Base-by-base conservation (phyloP, 2,113 vertebrate genomes). In the Anoplopoma fimbria region DNA sequence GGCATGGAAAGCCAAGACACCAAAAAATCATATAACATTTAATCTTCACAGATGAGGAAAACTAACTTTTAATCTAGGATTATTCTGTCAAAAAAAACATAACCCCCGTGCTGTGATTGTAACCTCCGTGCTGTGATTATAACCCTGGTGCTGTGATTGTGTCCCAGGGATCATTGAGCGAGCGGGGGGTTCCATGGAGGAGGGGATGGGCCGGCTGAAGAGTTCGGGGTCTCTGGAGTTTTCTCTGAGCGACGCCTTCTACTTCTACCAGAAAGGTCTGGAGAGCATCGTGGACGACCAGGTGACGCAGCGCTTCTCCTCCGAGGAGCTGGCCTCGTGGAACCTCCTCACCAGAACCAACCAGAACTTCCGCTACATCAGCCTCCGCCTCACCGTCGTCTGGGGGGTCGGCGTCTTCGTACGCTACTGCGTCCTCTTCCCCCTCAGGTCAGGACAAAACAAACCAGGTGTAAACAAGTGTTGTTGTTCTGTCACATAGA, bases 281-380 rank as follows among this genome's bases (percentile, higher is more conserved):
- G 97, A 98, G 93, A 96, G 96, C 82, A 98, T 99, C 67, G 96
- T 97, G 57, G 98, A 99, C 55, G 98, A 99, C 62, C 95, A 97
- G 92, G 97, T 99, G 87, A 99, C 98, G 1, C 97, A 98, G 77
- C 91, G 98, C 67, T 99, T 99, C 93, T 97, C 97, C n/a, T 99
- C 98, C 0, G 97, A 99, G 92, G 97, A 99, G 88, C 92, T 99
- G 31, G 96, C 95, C 53, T 98, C 97, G 67, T 99, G 98, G 98
- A 99, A 99, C 90, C 97, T 99, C n/a, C 97, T 99, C 72, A 99
- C 98, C 0, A 95, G 98, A 83, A 99, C 98, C 88, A 99, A 99
- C 64, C 90, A 96, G 84, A 97, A 99, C 93, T 99, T 99, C 90
- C 95, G 94, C 45, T 98, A 98, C 83, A 95, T 99, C 95, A 99